These are phyloP conservation scores for Mus minutoides DNA, from an alignment of 2,797 vertebrate species.

Conservation along the genomic window DNA sequence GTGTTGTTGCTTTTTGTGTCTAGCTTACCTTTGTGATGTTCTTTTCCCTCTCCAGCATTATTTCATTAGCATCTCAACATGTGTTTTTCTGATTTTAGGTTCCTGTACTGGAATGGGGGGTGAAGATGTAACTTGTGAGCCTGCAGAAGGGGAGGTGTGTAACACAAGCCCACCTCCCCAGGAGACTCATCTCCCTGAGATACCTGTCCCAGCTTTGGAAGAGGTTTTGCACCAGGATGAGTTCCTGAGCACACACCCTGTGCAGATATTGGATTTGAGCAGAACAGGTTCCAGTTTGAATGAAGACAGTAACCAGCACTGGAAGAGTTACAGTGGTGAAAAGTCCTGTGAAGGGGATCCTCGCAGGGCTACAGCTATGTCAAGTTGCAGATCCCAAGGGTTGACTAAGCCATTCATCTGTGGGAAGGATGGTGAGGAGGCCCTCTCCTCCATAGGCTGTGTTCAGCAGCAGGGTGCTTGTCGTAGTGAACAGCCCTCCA, in stretches of 20 bases:
- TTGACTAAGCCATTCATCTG: neutral
- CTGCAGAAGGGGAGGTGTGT: neutral
- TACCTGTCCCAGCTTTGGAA: neutral
- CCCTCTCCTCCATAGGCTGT: neutral
- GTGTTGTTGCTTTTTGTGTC: neutral
- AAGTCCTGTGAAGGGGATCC: neutral
- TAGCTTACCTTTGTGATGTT: neutral
- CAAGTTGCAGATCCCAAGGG: neutral
- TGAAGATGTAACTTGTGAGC: neutral
- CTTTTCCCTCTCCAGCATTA: neutral
- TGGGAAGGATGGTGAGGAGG: neutral
- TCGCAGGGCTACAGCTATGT: neutral
- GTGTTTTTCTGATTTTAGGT: slow-evolving; percentile 31
- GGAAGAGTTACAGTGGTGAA: neutral
- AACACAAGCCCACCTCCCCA: neutral
- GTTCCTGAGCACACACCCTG: neutral
- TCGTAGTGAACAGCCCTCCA: neutral
- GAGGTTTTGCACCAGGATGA: neutral
- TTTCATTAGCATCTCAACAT: neutral
- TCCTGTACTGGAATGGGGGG: neutral
- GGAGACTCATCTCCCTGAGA: neutral
- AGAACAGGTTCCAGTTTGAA: neutral
- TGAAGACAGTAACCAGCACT: neutral
- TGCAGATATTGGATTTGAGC: neutral
- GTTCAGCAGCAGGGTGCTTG: neutral